These are phyloP conservation scores for Forbesichthys papilliferus DNA, from an alignment of 2,113 vertebrate genomes.

Conservation along the genomic window DNA sequence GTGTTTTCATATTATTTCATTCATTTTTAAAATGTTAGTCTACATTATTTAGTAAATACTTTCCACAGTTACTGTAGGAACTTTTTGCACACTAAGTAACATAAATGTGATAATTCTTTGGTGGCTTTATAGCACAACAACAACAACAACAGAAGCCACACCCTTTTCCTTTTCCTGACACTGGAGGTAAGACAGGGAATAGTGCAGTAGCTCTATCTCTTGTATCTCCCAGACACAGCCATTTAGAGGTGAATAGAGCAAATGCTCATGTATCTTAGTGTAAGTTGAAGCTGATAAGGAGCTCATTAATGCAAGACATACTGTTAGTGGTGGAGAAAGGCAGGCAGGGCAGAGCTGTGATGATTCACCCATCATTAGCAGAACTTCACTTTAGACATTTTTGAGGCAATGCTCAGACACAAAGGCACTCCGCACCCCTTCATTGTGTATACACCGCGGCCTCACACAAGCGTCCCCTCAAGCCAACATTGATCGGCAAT, in stretches of 20 bases:
- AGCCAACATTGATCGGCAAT: constrained; percentile 30
- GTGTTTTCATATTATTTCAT: constrained; percentile 3
- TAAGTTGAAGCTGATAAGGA: constrained; percentile 57
- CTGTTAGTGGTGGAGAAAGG: constrained; percentile 45
- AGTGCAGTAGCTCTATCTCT: constrained; percentile 6
- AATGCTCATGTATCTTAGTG: constrained; percentile 52
- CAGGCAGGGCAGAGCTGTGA: constrained; percentile 37
- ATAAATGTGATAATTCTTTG: no score
- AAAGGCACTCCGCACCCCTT: constrained; percentile 32
- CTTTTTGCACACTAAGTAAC: no score
- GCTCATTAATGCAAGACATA: constrained; percentile 66
- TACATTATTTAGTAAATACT: not conserved
- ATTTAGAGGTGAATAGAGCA: constrained; percentile 56
- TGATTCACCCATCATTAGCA: constrained; percentile 71
- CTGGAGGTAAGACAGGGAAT: constrained; percentile 42
- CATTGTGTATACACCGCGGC: constrained; percentile 8
- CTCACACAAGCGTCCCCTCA: constrained; percentile 6
- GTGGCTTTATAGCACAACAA: constrained; percentile 17
- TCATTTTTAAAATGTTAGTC: not conserved
- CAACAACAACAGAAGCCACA: constrained; percentile 40
- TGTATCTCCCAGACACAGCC: constrained; percentile 31
- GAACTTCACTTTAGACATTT: constrained; percentile 60
- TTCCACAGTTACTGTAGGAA: not conserved
- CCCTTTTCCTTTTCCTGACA: constrained; percentile 44
- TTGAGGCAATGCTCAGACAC: constrained; percentile 44